Conservation (phyloP, 2,888 invertebrate genomes). For the Fissipunctia ypsillon region DNA sequence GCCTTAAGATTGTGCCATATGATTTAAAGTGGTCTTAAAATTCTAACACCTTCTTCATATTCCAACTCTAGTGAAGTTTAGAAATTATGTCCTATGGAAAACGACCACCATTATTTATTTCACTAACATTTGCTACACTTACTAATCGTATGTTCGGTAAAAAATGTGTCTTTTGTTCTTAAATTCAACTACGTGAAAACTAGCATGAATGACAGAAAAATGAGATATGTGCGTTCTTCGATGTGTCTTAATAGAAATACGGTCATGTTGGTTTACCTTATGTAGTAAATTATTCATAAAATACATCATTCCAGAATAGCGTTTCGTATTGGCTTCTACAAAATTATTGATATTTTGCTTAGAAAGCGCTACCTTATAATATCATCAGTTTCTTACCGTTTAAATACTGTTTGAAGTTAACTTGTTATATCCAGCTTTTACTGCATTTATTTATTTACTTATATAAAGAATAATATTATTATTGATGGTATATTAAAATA, state of each 20-base stretch:
- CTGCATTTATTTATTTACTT: neutral
- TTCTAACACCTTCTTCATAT: constrained; percentile 24
- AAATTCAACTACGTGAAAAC: neutral
- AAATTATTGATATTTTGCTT: neutral
- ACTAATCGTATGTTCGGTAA: neutral
- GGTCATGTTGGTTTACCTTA: neutral
- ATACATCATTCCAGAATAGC: neutral
- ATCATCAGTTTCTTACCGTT: neutral
- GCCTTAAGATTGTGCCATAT: constrained; percentile 3
- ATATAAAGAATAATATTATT: neutral
- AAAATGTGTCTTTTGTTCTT: neutral
- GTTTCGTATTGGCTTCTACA: neutral
- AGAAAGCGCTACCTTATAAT: neutral
- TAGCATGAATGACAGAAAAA: neutral
- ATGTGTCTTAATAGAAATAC: neutral
- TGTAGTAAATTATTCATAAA: neutral
- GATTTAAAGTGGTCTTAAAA: constrained; percentile 32
- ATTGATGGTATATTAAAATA: neutral
- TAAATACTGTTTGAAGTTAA: neutral
- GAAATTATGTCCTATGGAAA: constrained; percentile 16
- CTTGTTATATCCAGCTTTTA: neutral
- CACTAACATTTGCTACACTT: constrained; percentile 8
- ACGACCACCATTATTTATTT: constrained; percentile 26
- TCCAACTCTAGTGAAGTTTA: constrained; percentile 20
- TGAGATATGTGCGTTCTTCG: neutral